Base-by-base conservation (phyloP, 2,888 invertebrate species). In the Oxyteleia sp. region DNA sequence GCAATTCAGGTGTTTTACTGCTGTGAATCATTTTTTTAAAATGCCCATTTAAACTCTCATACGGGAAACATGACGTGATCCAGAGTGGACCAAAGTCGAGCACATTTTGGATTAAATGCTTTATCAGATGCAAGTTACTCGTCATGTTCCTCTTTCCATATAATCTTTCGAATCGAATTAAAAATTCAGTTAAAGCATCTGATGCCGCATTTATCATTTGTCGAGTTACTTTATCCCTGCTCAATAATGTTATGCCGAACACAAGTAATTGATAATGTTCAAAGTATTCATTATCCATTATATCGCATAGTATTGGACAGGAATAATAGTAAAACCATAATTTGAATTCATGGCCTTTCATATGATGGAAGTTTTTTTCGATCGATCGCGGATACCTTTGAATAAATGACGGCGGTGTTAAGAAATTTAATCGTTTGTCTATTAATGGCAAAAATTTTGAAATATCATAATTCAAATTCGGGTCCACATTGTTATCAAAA, bases 111-210 rank as follows among this genome's bases (percentile, higher is more conserved):
- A 79, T 13, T 38, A 87, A 66, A 63, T 88, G 87, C 7, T n/a
- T 87, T 16, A 10, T 3, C 32, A 43, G 43, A 74, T 88, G 87
- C 2, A 86, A n/a, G 63, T 86, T 88, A n/a, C 55, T 53, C 0
- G 82, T 76, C 84, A 87, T 83, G 18, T 87, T 20, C 23, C 23
- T 13, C 16, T 41, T 4, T 11, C 45, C 43, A 45, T 61, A 61
- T 11, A 61, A 45, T 16, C 10, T 45, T 61, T 63, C 53, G 57
- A 61, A 83, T 29, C 41, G 41, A 5, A 45, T 32, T 2, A 82
- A 57, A 32, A 81, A 86, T 41, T 81, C 69, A 35, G 78, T 47
- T n/a, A 85, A 32, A 18, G 66, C 45, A 15, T 61, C 55, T 4
- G 47, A 51, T 10, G 86, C 82, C 32, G 59, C 18, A 11, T 74